Base-by-base conservation (phyloP, 2,113 vertebrate genomes). In the Cinclus cinclus region DNA sequence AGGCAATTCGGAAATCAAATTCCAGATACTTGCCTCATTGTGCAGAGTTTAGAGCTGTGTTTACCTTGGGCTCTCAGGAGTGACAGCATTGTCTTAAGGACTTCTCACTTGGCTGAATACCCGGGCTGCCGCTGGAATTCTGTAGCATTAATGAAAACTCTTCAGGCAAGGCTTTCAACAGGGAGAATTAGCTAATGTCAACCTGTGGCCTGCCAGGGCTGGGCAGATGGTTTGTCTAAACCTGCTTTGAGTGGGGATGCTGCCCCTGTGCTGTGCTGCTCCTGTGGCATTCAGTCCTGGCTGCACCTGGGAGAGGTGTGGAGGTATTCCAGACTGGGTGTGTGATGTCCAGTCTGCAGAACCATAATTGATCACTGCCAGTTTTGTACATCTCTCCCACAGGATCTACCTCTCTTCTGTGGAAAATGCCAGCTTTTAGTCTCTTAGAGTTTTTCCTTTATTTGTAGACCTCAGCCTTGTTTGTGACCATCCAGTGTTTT, bases 321-420 rank as follows among this genome's bases (percentile, higher is more conserved):
- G 42, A 37, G 77, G 2, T 5, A 2, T 46, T 76, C 46, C n/a
- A 33, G 15, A 1, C 50, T 25, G 44, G 58, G 12, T 27, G 20
- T 25, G 25, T 13, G 71, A 25, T 3, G 5, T 11, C 8, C 46
- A 64, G 28, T 21, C 15, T 80, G 59, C 55, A 87, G 41, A 70
- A 9, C 33, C 30, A 1, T 4, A 2, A 14, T 0, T 67, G 37
- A 28, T 70, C 46, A 52, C 18, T 44, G 33, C 8, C 41, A 44
- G 4, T 44, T 89, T 77, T 65, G 28, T 77, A 12, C 0, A 0
- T 39, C 11, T 37, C 17, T 76, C 67, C 19, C 47, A 60, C 55
- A 42, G 69, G 42, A 85, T 58, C 52, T 75, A 23, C 19, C 15
- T 76, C 23, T 79, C 7, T 39, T 79, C 24, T 19, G 28, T 52